Conservation (phyloP, 1,140 invertebrate genomes). For the Heliothis subflexa region DNA sequence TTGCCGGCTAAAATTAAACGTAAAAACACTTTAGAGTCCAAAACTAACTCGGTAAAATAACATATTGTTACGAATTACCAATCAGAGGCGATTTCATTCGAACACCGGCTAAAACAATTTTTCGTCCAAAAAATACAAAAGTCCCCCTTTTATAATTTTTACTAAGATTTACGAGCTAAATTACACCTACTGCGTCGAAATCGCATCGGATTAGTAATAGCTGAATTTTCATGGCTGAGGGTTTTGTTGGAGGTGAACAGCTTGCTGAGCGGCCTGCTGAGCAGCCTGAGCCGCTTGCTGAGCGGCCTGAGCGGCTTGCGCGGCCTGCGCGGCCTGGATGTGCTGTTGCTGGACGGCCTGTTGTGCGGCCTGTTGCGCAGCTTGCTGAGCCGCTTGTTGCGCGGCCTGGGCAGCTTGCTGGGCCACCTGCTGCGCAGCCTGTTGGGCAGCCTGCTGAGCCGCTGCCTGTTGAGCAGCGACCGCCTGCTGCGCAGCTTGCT, state of each 20-base stretch:
- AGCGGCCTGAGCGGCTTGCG: slow-evolving; percentile 68
- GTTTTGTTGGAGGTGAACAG: slow-evolving; percentile 83
- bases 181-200: slow-evolving; percentile 63
- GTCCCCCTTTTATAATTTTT: slow-evolving; percentile 48
- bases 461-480: slow-evolving; percentile 70
- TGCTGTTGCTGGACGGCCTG: slow-evolving; percentile 62
- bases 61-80: slow-evolving; percentile 67
- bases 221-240: slow-evolving; percentile 86
- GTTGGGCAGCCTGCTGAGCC: slow-evolving; percentile 69
- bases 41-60: slow-evolving; percentile 44
- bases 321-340: slow-evolving; percentile 69
- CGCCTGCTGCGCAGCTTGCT: slow-evolving; percentile 70
- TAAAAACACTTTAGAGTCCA: slow-evolving; percentile 48
- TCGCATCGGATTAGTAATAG: slow-evolving; percentile 87
- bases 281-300: too few relatives aligned
- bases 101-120: slow-evolving; percentile 64
- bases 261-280: slow-evolving; percentile 81
- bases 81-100: slow-evolving; percentile 80
- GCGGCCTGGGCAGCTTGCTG: slow-evolving; percentile 65
- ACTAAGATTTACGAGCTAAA: slow-evolving; percentile 47
- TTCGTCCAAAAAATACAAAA: slow-evolving; percentile 60
- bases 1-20: slow-evolving; percentile 56
- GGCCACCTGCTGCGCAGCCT: slow-evolving; percentile 66
- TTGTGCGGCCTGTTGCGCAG: slow-evolving; percentile 68
- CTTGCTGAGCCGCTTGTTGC: slow-evolving; percentile 70